Percentiles rank a stretch among this genome's conserved stretches.
Evolutionary conservation across 2,888 invertebrate species (phyloP).

Genomic region (Rhingia rostrata): DNA sequence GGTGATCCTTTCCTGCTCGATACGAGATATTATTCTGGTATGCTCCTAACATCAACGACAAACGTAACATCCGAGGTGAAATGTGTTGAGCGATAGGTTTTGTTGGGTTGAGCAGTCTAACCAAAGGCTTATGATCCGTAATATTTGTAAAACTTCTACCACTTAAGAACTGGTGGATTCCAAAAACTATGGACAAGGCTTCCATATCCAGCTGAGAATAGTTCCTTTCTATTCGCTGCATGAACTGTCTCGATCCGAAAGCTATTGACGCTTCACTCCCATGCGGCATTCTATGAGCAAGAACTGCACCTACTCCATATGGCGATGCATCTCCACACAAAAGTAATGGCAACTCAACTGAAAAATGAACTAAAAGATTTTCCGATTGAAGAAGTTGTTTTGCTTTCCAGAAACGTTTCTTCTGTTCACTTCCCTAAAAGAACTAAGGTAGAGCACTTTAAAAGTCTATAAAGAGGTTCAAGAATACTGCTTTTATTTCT

Average conservation of each 20-base stretch:
- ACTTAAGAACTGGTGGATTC: neutral
- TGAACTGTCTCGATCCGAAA: conserved; percentile 52
- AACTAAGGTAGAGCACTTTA: neutral
- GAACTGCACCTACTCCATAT: conserved; percentile 46
- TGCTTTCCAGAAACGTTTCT: neutral
- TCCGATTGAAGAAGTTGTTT: neutral
- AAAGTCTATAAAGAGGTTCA: neutral
- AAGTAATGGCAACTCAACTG: conserved; percentile 23
- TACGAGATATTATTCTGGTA: conserved; percentile 31
- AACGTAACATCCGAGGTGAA: conserved; percentile 30
- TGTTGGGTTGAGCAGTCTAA: too few relatives aligned
- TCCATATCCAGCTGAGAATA: neutral
- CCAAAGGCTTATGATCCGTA: neutral
- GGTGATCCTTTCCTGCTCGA: conserved; percentile 12
- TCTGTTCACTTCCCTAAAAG: neutral
- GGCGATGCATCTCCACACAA: too few relatives aligned
- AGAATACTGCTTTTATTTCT: neutral
- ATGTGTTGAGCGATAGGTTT: conserved; percentile 10
- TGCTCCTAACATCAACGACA: conserved; percentile 35
- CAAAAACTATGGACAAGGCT: neutral
- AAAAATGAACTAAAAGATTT: conserved; percentile 13
- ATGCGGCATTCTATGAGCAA: conserved; percentile 5
- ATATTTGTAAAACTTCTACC: neutral
- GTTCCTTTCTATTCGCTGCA: neutral
- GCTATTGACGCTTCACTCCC: neutral